Conservation (phyloP, 2,113 vertebrate genomes). For the Cottus gobio region DNA sequence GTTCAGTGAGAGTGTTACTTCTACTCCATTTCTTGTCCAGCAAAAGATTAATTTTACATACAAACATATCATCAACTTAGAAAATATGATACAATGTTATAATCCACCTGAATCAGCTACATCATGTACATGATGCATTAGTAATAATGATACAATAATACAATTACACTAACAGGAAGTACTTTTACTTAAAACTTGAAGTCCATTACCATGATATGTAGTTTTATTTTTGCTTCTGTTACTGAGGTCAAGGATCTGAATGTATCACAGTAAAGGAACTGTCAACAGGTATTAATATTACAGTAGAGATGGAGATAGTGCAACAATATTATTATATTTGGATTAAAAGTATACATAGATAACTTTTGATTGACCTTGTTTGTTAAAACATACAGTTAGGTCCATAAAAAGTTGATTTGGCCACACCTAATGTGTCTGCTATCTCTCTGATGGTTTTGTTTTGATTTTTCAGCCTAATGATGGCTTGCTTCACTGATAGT, state of each 20-base stretch:
- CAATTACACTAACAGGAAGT: too few species aligned
- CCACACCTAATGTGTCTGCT: too few species aligned
- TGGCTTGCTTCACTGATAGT: too few species aligned
- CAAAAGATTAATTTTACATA: neutral
- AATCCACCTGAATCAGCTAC: neutral
- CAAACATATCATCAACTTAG: neutral
- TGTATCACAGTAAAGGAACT: too few species aligned
- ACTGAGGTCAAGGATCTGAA: too few species aligned
- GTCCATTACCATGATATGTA: too few species aligned
- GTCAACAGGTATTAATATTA: neutral
- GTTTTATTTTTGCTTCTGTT: neutral
- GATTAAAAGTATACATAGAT: neutral
- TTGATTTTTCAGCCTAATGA: too few species aligned
- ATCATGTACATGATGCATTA: neutral
- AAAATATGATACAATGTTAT: neutral
- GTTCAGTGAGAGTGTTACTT: conserved; percentile 1
- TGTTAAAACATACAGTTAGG: neutral
- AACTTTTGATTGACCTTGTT: neutral
- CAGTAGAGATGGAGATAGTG: neutral
- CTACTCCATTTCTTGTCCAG: neutral
- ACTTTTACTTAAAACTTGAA: too few species aligned
- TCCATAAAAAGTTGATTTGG: too few species aligned
- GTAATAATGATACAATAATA: neutral
- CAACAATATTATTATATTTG: neutral
- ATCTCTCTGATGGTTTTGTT: too few species aligned